Evolutionary conservation across 2,888 invertebrate genomes (phyloP), one percentile per base, ranked within the genome.

Genomic region (Zele albiditarsus): DNA sequence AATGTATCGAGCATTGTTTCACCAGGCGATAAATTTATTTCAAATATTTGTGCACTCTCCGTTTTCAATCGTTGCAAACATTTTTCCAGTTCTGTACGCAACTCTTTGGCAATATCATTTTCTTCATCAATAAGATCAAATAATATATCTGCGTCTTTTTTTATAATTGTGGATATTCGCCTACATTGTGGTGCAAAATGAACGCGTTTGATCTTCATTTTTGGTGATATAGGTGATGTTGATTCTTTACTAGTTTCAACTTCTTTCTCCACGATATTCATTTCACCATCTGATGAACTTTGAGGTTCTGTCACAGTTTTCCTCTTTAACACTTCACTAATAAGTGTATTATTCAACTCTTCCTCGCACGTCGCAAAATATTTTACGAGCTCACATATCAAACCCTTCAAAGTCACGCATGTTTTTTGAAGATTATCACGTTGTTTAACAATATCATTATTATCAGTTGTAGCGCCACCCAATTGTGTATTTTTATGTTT

Each of bases 301-400:
- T 74, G 53, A 23, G 33, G n/a, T 16, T 74, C 71, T 81, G 80
- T 62, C 20, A 80, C 62, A 77, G 53, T 20, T 63, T 84, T 82
- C 74, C 91, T 87, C 49, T 91, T 92, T 65, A 91, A 75, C 60
- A 94, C 90, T 83, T 93, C 93, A 68, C 93, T 93, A 0, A 94
- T 92, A 67, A 96, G 89, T 16, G 94, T 95, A 80, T 92, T 93
- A 89, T 95, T 95, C 53, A 96, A 90, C 88, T 95, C 95, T 85
- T 94, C 94, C 87, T 96, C 96, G 68, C 95, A 95, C 80, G 92
- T 91, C 8, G 92, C 92, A 85, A 95, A 94, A 88, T 95, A 95
- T 84, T 93, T 93, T 63, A 94, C 92, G 83, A 96, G 89, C 86
- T 95, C 94, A 0, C 92, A 90, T 76, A 96, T 91, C 38, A 94